phyloP scores from a whole-genome alignment of 2,888 invertebrate genomes.

The Keiferia lycopersicella region DNA sequence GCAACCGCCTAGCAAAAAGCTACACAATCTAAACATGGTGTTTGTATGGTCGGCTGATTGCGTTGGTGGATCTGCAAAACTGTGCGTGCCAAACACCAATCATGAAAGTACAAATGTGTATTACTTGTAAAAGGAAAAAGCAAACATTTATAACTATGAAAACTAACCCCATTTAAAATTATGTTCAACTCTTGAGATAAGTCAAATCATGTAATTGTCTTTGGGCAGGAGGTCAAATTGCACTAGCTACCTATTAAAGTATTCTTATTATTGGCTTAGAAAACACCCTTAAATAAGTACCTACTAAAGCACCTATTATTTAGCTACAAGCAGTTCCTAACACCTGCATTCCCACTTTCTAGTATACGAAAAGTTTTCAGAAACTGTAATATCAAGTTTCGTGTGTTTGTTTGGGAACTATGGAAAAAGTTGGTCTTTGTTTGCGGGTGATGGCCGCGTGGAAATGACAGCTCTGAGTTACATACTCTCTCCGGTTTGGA shows the following conservation, averaged over 20 bases:
- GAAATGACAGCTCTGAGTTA: constrained; percentile 59
- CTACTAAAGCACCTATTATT: too few species aligned
- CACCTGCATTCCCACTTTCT: not conserved
- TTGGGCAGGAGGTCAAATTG: too few species aligned
- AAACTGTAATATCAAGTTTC: constrained; percentile 14
- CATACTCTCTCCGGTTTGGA: constrained; percentile 29
- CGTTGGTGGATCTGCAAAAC: constrained; percentile 1
- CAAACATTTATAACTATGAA: constrained; percentile 15
- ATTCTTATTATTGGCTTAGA: too few species aligned
- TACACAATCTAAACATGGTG: too few species aligned
- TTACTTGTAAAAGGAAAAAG: constrained; percentile 20
- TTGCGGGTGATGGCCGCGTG: constrained; percentile 43
- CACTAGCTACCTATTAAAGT: too few species aligned
- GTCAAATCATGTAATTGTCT: too few species aligned
- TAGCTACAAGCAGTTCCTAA: not conserved
- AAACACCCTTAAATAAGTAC: too few species aligned
- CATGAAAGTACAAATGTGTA: constrained; percentile 18
- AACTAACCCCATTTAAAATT: not conserved
- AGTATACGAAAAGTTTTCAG: constrained; percentile 10
- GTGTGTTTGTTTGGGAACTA: constrained; percentile 28
- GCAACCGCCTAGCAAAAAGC: too few species aligned
- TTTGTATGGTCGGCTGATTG: not conserved
- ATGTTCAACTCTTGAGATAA: too few species aligned
- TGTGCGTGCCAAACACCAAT: constrained; percentile 21
- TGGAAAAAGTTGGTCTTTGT: constrained; percentile 31